Base-by-base conservation (phyloP, 2,797 vertebrate species). In the Gouania willdenowi region DNA sequence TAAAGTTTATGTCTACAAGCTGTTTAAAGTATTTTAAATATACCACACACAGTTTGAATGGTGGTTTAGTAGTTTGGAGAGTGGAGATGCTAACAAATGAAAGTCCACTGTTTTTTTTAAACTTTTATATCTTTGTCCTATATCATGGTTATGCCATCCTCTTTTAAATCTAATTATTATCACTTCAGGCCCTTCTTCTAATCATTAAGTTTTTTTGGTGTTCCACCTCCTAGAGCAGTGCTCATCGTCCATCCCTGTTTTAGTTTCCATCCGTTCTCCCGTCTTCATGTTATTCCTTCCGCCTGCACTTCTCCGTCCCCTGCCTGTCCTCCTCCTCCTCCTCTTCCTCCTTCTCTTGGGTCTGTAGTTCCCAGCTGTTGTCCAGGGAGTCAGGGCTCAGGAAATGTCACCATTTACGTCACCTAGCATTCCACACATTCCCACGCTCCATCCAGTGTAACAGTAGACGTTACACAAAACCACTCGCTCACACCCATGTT, bases 321-420 rank as follows among this genome's bases (percentile, higher is more conserved):
- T 26, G 16, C 4, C 10, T n/a, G 10, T 12, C 12, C 5, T 7
- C n/a, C 11, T 4, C 19, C 21, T 31, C 15, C 36, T 47, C 18
- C 12, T 37, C 38, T 18, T 41, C 49, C 23, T 24, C 41, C 49
- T 23, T 24, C 56, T 30, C 40, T 43, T 24, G 33, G 48, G 51
- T 61, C 51, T 29, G 66, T 56, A 52, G 42, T 82, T 73, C 72
- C 85, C 88, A 93, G 91, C 91, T 91, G 91, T 89, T 76, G 81
- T 53, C 71, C 84, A 66, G 81, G 84, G 83, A 88, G 61, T 61
- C 52, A 53, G 55, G 83, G 83, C 81, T 86, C 81, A 62, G 43
- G 88, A 91, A 92, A 94, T 92, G 94, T 95, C 93, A 92, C 79
- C 77, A 89, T 92, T 95, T 92, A 94, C 90, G 90, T 95, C 94